Percentiles rank a stretch among this genome's conserved stretches.
phyloP scores from a whole-genome alignment of 1,140 invertebrate genomes.

The Rhagoletis pomonella region DNA sequence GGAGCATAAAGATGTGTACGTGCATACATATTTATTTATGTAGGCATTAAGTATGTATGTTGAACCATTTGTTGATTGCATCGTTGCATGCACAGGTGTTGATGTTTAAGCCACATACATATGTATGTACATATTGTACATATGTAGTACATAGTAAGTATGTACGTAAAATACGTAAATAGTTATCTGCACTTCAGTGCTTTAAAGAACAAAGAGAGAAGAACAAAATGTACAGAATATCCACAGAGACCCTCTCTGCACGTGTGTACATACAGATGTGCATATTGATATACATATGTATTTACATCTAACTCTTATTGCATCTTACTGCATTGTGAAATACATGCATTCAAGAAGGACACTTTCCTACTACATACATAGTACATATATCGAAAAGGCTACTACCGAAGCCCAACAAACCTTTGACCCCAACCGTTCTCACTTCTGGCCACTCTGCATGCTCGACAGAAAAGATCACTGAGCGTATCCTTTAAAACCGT shows the following conservation, averaged over 20 bases:
- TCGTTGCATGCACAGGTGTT: conserved; percentile 24
- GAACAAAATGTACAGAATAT: not conserved
- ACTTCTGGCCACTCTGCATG: too few relatives aligned
- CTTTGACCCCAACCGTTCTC: too few relatives aligned
- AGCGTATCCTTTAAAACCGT: too few relatives aligned
- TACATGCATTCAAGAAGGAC: not conserved
- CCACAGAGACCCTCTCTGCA: not conserved
- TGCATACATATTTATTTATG: not conserved
- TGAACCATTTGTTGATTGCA: conserved; percentile 2
- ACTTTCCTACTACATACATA: not conserved
- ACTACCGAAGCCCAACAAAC: too few relatives aligned
- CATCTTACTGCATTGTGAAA: too few relatives aligned
- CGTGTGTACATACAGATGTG: not conserved
- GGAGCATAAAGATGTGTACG: not conserved
- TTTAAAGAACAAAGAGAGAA: not conserved
- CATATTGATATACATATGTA: not conserved
- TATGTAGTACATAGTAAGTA: not conserved
- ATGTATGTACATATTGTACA: not conserved
- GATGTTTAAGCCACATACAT: not conserved
- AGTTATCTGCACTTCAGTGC: not conserved
- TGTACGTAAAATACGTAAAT: not conserved
- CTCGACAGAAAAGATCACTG: too few relatives aligned
- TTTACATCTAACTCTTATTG: too few relatives aligned
- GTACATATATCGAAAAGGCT: too few relatives aligned
- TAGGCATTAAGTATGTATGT: not conserved